phyloP scores from a whole-genome alignment of 2,888 invertebrate species.

The Thera obeliscata region DNA sequence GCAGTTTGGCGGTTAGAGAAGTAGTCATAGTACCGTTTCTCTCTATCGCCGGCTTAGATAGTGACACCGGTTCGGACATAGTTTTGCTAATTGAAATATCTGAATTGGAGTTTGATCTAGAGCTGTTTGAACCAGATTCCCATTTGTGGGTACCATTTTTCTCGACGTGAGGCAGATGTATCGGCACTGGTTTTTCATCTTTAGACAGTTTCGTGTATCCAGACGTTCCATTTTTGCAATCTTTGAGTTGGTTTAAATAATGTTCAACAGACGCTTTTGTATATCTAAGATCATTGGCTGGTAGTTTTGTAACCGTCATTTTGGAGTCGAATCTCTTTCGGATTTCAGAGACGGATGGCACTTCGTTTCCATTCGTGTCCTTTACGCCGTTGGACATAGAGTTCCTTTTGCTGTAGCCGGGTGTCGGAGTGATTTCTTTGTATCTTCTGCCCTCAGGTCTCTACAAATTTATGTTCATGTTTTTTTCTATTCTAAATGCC shows the following conservation, averaged over 20 bases:
- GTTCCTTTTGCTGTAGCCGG: slow-evolving; percentile 69
- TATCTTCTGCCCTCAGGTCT: slow-evolving; percentile 77
- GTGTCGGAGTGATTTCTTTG: slow-evolving; percentile 71
- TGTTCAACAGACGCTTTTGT: slow-evolving; percentile 68
- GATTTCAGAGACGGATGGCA: slow-evolving; percentile 85
- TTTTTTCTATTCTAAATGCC: slow-evolving; percentile 56
- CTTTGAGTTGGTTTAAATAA: slow-evolving; percentile 72
- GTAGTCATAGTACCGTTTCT: slow-evolving; percentile 66
- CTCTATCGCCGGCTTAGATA: slow-evolving; percentile 66
- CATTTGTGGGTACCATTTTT: slow-evolving; percentile 70
- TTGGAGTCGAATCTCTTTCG: slow-evolving; percentile 83
- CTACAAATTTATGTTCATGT: slow-evolving; percentile 71
- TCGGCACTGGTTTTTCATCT: slow-evolving; percentile 77
- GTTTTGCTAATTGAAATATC: slow-evolving; percentile 77
- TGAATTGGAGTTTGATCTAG: slow-evolving; percentile 72
- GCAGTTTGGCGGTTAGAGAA: slow-evolving; percentile 68
- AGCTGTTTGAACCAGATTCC: slow-evolving; percentile 67
- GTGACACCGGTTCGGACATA: slow-evolving; percentile 72
- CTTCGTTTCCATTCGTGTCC: slow-evolving; percentile 85
- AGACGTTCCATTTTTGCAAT: slow-evolving; percentile 71
- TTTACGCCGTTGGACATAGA: slow-evolving; percentile 76
- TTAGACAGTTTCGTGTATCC: slow-evolving; percentile 70
- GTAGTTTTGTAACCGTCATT: slow-evolving; percentile 79
- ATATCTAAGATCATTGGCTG: slow-evolving; percentile 70
- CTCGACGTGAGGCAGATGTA: slow-evolving; percentile 73